Base-by-base conservation (phyloP, 2,797 vertebrate species). In the Podargus strigoides region DNA sequence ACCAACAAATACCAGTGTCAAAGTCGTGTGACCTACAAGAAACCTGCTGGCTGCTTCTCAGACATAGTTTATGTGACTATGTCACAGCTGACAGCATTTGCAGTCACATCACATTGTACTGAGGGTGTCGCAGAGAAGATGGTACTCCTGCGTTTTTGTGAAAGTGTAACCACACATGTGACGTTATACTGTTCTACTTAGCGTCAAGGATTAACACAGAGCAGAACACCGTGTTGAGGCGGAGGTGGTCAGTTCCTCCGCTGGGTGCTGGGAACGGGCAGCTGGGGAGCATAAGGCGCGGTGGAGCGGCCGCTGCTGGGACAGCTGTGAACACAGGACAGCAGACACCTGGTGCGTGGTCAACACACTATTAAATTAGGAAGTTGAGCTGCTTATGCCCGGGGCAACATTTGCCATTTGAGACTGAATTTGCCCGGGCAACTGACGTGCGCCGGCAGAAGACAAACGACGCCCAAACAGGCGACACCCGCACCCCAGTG, bases 321-420 rank as follows among this genome's bases (percentile, higher is more conserved):
- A 6, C 0, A 0, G 58, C 47, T 70, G 2, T 3, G 7, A 13
- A 10, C 1, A 1, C 5, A 3, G 4, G 26, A 4, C 4, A 6
- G 21, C 3, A 0, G 34, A 13, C 1, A 5, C 63, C 42, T 6
- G 12, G 2, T 3, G 6, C 1, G 2, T 0, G 7, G n/a, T n/a
- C n/a, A n/a, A n/a, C n/a, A n/a, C n/a, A 3, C 15, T 27, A 36
- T 8, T 13, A 19, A 12, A 50, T 3, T 2, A 20, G 34, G 37
- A 73, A 56, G 23, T 18, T 2, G 63, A 72, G 58, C 27, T 34
- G 53, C 47, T n/a, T 21, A 15, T 0, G 32, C 21, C 69, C 3
- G 8, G 26, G 12, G 16, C 55, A 66, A 42, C 9, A 4, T 9
- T 37, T 27, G 17, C 9, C 21, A 13, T 11, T 27, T 6, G 37